These are phyloP conservation scores for Tachina fera DNA, from an alignment of 2,888 invertebrate genomes.

Conservation along the genomic window DNA sequence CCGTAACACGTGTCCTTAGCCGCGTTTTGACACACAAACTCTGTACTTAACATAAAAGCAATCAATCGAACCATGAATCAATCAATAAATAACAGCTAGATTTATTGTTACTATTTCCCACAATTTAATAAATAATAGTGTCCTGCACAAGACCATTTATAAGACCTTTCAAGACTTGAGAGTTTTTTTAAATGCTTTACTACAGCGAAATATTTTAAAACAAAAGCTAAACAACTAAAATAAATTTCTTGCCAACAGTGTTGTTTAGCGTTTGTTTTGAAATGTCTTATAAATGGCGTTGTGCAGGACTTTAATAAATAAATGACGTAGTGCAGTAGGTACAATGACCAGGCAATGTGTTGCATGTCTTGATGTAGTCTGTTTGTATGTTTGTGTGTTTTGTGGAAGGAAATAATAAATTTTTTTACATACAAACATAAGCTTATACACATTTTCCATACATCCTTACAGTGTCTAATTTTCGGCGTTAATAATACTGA, in stretches of 20 bases:
- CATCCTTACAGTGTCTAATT: too few relatives aligned
- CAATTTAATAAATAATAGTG: slow-evolving; percentile 65
- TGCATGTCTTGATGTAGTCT: not conserved
- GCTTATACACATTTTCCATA: too few relatives aligned
- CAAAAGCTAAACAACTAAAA: too few relatives aligned
- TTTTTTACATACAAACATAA: too few relatives aligned
- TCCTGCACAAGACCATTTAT: too few relatives aligned
- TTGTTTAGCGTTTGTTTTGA: too few relatives aligned
- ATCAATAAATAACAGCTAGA: slow-evolving; percentile 78
- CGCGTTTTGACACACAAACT: slow-evolving; percentile 32
- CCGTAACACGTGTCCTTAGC: slow-evolving; percentile 42
- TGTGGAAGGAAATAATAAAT: not conserved
- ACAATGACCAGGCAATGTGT: not conserved
- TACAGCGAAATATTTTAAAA: too few relatives aligned
- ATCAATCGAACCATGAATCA: slow-evolving; percentile 69
- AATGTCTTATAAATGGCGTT: too few relatives aligned
- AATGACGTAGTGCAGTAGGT: slow-evolving; percentile 7
- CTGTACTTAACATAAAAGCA: slow-evolving; percentile 29
- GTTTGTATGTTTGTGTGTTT: slow-evolving; percentile 2
- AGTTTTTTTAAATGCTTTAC: too few relatives aligned
- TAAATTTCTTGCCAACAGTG: too few relatives aligned
- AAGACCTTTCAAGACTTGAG: too few relatives aligned
- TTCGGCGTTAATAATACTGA: not conserved
- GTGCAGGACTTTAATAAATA: slow-evolving; percentile 46
- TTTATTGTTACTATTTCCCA: slow-evolving; percentile 78